Evolutionary conservation across 2,888 invertebrate genomes (phyloP), one percentile per base, ranked within the genome.

Genomic region (Euplexia lucipara): DNA sequence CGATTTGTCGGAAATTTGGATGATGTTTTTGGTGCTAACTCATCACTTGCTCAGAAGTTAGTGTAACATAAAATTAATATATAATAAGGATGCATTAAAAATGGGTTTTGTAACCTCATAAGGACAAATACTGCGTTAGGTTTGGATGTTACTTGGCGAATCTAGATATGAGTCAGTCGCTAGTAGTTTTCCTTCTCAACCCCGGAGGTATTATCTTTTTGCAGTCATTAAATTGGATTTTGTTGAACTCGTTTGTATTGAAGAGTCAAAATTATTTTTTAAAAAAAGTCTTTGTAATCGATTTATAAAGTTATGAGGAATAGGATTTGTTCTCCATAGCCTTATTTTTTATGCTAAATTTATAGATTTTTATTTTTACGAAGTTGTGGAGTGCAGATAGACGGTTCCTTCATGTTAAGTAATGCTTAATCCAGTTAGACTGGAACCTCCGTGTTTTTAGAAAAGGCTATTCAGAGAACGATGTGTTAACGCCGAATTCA

Each of bases 151-250:
- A 30, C 70, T 61, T n/a, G 6, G 30, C 22, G 16, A 52, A 57
- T 39, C 53, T 48, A 52, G 7, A 9, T 26, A n/a, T 76, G 72
- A 76, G 35, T 72, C 72, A 72, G 34, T 12, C 3, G 4, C 35
- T 20, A 34, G 57, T 71, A 44, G 10, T 63, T 63, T 72, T 72
- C 77, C 65, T 44, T 30, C 20, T 53, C 35, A 41, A 16, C 10
- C n/a, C 14, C 14, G 3, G 4, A 56, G 35, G 32, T 44, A 49
- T 72, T 41, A 56, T 70, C 39, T 57, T 75, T 70, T 71, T 54
- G 57, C n/a, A 18, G 16, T 26, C 48, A 26, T 48, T 39, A 20
- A 20, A 37, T 30, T 41, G 3, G 16, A 56, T n/a, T 39, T 58
- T 44, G n/a, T 18, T 4, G 9, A 34, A 42, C 52, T n/a, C 2